Percentiles rank a stretch among this genome's conserved stretches.
These are phyloP conservation scores for Spongia lamella DNA, from an alignment of 37 sponge, comb jelly and placozoan species.

Conservation along the genomic window DNA sequence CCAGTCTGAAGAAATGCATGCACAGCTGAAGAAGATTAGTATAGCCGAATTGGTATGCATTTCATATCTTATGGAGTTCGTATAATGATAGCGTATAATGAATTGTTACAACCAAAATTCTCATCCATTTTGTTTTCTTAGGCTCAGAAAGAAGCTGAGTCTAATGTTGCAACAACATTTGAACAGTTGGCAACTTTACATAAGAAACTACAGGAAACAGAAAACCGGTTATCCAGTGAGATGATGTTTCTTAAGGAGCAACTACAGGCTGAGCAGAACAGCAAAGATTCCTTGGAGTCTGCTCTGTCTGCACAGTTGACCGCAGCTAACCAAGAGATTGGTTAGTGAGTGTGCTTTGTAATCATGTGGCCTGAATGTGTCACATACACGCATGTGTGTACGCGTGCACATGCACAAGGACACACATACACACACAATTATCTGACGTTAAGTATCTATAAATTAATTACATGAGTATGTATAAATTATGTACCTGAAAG, in stretches of 20 bases:
- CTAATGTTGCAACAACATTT: conserved; percentile 32
- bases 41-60: conserved; percentile 24
- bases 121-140: neutral
- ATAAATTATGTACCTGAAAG: too few species aligned
- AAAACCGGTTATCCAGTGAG: conserved; percentile 16
- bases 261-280: conserved; percentile 7
- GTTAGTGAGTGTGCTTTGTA: conserved; percentile 2
- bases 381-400: too few species aligned
- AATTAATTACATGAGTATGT: too few species aligned
- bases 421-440: too few species aligned
- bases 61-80: too few species aligned
- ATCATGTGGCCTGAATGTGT: neutral
- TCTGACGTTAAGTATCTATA: too few species aligned
- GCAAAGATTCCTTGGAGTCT: neutral
- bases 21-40: conserved; percentile 24
- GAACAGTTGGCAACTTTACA: conserved; percentile 35
- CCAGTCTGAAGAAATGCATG: conserved; percentile 39
- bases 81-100: too few species aligned
- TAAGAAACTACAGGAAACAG: neutral
- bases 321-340: neutral
- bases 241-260: conserved; percentile 11
- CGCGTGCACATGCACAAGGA: too few species aligned
- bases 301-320: neutral
- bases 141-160: conserved; percentile 44
- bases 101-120: too few species aligned